Conservation (phyloP, 2,113 vertebrate genomes). For the Sceloporus tristichus region DNA sequence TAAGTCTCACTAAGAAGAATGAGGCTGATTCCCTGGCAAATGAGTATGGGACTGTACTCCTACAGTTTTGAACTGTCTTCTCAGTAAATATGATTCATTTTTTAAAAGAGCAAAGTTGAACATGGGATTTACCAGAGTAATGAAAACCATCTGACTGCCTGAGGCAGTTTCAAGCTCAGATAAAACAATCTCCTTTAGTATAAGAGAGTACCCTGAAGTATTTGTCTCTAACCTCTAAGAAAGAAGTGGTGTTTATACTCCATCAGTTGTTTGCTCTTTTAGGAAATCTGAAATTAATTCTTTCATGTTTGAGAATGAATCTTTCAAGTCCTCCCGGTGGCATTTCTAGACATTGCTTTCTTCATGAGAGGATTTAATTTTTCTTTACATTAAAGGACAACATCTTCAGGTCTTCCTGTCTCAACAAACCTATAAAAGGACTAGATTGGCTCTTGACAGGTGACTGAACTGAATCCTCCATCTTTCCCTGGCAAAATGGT, state of each 20-base stretch:
- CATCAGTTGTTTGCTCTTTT: neutral
- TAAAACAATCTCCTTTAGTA: constrained; percentile 30
- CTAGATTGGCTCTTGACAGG: neutral
- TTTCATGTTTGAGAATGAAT: constrained; percentile 20
- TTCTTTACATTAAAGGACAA: too few relatives aligned
- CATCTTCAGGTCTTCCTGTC: too few relatives aligned
- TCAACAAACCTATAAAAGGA: neutral
- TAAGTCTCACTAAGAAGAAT: neutral
- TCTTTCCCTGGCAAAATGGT: too few relatives aligned
- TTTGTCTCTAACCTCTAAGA: constrained; percentile 1
- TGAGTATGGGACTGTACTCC: neutral
- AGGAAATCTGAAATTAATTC: constrained; percentile 21
- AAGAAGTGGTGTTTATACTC: constrained; percentile 33
- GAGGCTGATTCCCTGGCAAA: neutral
- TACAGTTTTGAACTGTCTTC: neutral
- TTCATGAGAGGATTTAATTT: neutral
- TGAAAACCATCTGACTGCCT: constrained; percentile 9
- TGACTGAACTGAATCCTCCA: neutral
- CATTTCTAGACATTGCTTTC: neutral
- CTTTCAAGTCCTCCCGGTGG: neutral
- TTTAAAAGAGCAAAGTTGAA: constrained; percentile 30
- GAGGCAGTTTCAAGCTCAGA: neutral
- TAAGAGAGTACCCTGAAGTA: constrained; percentile 17
- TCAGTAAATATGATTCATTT: neutral
- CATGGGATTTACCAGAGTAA: constrained; percentile 23